Percentiles rank a stretch among this genome's conserved stretches.
Evolutionary conservation across 2,888 invertebrate genomes (phyloP).

Genomic region (Noctua comes): DNA sequence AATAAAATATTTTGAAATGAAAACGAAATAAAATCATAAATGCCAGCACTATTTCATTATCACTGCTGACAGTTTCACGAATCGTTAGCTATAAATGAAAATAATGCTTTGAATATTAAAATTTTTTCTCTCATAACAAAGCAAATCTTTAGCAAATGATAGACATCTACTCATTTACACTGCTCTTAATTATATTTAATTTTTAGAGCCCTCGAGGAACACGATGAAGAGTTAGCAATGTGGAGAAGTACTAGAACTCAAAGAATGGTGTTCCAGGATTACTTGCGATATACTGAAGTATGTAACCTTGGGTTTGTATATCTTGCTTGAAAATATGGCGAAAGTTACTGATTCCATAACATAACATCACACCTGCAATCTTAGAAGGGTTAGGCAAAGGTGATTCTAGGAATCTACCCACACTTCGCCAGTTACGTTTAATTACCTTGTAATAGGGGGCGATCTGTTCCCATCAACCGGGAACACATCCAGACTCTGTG

Average conservation of each 20-base stretch:
- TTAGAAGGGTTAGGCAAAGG: neutral
- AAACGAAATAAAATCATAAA: neutral
- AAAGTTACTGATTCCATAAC: neutral
- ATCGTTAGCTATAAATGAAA: neutral
- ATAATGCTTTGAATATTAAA: neutral
- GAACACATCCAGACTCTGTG: neutral
- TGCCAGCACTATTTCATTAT: slow-evolving; percentile 2
- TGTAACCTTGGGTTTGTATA: neutral
- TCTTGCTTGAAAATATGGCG: too few relatives aligned
- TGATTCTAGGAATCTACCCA: neutral
- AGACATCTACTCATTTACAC: neutral
- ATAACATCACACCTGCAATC: neutral
- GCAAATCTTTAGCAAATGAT: neutral
- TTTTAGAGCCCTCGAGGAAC: slow-evolving; percentile 47
- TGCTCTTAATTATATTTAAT: neutral
- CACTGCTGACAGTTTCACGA: neutral
- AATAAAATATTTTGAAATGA: neutral
- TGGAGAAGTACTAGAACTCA: slow-evolving; percentile 27
- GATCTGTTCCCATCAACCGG: neutral
- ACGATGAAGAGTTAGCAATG: slow-evolving; percentile 37
- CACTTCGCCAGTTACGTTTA: neutral
- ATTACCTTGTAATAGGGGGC: neutral
- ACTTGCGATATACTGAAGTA: slow-evolving; percentile 54
- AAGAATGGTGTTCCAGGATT: slow-evolving; percentile 47
- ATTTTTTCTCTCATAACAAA: neutral